phyloP scores from a whole-genome alignment of 2,113 vertebrate genomes.

The Neopipo cinnamomea region DNA sequence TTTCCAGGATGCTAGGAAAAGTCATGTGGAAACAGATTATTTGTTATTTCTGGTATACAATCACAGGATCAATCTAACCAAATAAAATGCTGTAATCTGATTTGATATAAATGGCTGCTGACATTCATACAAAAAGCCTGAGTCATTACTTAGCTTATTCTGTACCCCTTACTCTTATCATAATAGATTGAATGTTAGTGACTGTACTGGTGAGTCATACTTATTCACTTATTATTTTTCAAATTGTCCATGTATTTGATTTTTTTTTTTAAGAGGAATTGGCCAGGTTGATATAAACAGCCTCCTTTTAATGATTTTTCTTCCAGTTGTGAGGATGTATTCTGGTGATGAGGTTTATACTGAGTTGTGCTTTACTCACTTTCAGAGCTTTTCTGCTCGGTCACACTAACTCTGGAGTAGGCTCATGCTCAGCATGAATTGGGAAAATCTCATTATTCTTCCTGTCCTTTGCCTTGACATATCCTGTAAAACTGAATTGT shows the following conservation, averaged over 20 bases:
- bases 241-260: not conserved
- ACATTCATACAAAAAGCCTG: constrained; percentile 26
- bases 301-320: not conserved
- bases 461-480: not conserved
- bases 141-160: not conserved
- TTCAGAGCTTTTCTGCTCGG: not conserved
- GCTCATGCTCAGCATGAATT: not conserved
- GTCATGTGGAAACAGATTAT: not conserved
- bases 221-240: not conserved
- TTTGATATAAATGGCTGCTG: not conserved
- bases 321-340: not conserved
- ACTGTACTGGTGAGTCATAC: not conserved
- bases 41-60: constrained; percentile 19
- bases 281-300: not conserved
- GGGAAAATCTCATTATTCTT: not conserved
- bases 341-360: not conserved
- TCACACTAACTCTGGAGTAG: not conserved
- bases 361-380: not conserved
- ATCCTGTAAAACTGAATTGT: not conserved
- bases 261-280: not conserved
- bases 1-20: constrained; percentile 27
- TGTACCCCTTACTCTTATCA: not conserved
- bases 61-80: constrained; percentile 9
- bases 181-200: not conserved
- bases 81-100: not conserved